Percentiles rank a stretch among this genome's conserved stretches.
Evolutionary conservation across 2,113 vertebrate genomes (phyloP).

Genomic region (Pelmatolapia mariae): DNA sequence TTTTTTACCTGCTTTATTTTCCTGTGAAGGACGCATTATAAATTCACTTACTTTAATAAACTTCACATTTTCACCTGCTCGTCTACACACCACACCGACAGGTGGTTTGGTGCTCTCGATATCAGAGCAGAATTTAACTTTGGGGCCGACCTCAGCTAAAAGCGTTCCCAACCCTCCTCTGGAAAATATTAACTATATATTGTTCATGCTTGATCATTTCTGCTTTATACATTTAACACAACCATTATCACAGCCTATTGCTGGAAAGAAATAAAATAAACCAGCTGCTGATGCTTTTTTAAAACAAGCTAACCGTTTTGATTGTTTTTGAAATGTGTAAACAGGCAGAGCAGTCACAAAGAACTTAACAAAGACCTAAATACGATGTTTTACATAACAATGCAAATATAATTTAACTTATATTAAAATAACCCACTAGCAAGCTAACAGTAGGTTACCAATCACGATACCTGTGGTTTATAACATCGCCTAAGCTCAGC

Average conservation of each 20-base stretch:
- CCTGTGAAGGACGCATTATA: rapidly evolving
- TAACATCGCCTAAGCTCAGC: background rate
- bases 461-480: background rate
- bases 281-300: background rate
- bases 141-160: rapidly evolving
- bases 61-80: background rate
- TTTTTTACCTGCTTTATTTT: background rate
- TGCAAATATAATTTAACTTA: background rate
- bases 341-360: rapidly evolving
- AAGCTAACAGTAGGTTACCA: background rate
- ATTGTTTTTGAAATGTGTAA: background rate
- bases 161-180: background rate
- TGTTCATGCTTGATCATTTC: background rate
- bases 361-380: rapidly evolving
- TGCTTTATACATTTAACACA: background rate
- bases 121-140: background rate
- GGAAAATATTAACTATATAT: background rate
- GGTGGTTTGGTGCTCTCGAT: background rate
- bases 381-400: background rate
- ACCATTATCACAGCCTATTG: background rate
- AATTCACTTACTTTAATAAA: background rate
- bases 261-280: background rate
- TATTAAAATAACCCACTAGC: background rate
- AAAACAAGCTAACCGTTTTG: rapidly evolving
- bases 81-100: background rate